A percentile compares a stretch with the other conserved stretches of the same genome.
Evolutionary conservation across 2,113 vertebrate species (phyloP).

Genomic region (Psilopsiagon aymara): DNA sequence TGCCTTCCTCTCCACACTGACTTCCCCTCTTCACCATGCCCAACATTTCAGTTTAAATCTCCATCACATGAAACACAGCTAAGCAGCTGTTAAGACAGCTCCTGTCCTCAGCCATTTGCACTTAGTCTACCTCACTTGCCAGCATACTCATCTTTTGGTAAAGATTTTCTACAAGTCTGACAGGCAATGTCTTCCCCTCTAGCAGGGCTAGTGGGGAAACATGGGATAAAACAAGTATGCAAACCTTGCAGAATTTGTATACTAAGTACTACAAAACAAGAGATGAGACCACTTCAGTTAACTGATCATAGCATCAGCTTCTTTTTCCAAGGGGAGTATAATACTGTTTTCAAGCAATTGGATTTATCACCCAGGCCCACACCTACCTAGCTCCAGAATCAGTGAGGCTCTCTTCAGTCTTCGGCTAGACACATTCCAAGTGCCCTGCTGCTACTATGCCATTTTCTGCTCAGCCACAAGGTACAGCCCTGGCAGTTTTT

Average conservation of each 20-base stretch:
- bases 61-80: neutral
- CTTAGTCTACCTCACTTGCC: accelerated
- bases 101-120: neutral
- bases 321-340: neutral
- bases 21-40: neutral
- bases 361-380: neutral
- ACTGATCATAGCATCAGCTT: neutral
- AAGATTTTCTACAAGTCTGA: neutral
- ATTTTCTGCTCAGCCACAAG: neutral
- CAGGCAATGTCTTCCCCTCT: neutral
- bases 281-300: neutral
- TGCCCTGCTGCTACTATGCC: accelerated
- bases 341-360: neutral
- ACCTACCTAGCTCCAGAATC: neutral
- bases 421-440: neutral
- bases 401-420: neutral
- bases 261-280: neutral
- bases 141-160: neutral
- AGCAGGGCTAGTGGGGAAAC: neutral
- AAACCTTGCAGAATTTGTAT: neutral
- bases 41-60: accelerated
- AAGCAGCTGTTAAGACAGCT: neutral
- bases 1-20: neutral
- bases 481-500: accelerated
- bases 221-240: accelerated